phyloP scores from a whole-genome alignment of 2,113 vertebrate genomes.

The Podarcis muralis region DNA sequence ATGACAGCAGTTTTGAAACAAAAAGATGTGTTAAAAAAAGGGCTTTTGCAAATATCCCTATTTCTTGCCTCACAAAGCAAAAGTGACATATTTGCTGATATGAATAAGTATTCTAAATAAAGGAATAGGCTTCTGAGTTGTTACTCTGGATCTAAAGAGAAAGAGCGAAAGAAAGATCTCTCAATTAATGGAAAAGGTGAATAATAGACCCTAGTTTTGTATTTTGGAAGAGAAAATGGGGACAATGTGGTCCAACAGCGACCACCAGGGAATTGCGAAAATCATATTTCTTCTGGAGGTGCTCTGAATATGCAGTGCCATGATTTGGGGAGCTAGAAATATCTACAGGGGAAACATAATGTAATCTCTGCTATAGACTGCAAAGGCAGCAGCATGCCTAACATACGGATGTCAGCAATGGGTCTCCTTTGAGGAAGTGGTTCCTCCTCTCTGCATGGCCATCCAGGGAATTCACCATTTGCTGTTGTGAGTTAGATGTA shows the following conservation, averaged over 20 bases:
- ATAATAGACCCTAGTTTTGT: background rate
- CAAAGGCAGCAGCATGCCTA: background rate
- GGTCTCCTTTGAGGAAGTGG: background rate
- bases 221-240: background rate
- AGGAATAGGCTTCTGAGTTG: background rate
- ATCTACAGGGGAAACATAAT: background rate
- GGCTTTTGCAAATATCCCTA: background rate
- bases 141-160: background rate
- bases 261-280: background rate
- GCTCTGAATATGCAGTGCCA: background rate
- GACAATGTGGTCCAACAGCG: too few species aligned
- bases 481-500: slow-evolving; percentile 22
- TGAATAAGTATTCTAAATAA: background rate
- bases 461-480: slow-evolving; percentile 17
- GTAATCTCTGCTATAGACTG: background rate
- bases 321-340: background rate
- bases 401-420: slow-evolving; percentile 5
- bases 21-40: slow-evolving; percentile 1
- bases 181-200: background rate
- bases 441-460: slow-evolving; percentile 17
- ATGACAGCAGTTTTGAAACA: slow-evolving; percentile 6
- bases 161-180: background rate
- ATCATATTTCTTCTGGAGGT: background rate
- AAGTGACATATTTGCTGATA: background rate
- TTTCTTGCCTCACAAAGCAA: background rate